Evolutionary conservation across 2,113 vertebrate genomes (phyloP).

Genomic region (Mobula hypostoma): DNA sequence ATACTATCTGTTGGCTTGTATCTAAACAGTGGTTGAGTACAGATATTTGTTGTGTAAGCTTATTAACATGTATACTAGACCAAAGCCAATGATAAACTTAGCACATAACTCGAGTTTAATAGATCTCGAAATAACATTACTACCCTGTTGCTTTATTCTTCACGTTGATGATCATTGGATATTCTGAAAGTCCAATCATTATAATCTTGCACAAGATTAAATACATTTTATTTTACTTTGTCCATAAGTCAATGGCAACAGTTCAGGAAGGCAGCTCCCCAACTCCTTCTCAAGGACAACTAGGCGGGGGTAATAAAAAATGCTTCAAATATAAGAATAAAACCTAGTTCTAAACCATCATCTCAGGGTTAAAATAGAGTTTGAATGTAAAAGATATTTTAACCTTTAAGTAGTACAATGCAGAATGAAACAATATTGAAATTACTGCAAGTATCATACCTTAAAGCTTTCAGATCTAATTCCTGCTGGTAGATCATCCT

Average conservation of each 20-base stretch:
- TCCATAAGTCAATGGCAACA: not conserved
- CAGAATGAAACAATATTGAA: not conserved
- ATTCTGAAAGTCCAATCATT: not conserved
- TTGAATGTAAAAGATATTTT: conserved; percentile 36
- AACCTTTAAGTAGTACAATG: not conserved
- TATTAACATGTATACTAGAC: not conserved
- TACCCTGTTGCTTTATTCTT: not conserved
- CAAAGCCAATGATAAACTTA: not conserved
- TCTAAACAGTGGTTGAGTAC: not conserved
- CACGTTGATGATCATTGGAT: no score
- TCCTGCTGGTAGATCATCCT: conserved; percentile 79
- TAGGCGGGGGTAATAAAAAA: no score
- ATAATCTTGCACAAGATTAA: not conserved
- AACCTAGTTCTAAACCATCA: not conserved
- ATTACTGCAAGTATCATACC: conserved; percentile 51
- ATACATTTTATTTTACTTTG: not conserved
- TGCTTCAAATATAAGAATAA: no score
- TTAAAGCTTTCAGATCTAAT: conserved; percentile 67
- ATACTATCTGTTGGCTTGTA: not conserved
- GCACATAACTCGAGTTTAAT: not conserved
- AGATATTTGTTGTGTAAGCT: not conserved
- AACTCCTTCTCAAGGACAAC: no score
- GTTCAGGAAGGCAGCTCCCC: no score
- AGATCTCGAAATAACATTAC: not conserved
- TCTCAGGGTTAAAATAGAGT: not conserved